A percentile compares a stretch with the other conserved stretches of the same genome.
Conservation (phyloP, 2,888 invertebrate genomes). For the Sclerodermus sp. region DNA sequence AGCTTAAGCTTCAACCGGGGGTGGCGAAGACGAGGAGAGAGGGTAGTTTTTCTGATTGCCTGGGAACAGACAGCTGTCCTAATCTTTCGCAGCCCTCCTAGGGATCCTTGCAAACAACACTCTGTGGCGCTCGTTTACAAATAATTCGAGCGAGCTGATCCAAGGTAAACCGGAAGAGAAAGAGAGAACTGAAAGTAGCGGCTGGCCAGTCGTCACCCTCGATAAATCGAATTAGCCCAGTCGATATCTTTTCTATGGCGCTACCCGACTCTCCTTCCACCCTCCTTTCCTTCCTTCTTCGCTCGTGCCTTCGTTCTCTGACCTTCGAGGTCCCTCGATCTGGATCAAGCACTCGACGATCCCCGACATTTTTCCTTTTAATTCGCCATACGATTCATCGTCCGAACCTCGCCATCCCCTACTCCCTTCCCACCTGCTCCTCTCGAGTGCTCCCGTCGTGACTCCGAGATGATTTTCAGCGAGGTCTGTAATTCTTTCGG, state of each 20-base stretch:
- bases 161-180: slow-evolving; percentile 17
- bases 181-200: slow-evolving; percentile 1
- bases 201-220: slow-evolving; percentile 22
- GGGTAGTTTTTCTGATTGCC: slow-evolving; percentile 55
- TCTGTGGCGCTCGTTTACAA: slow-evolving; percentile 30
- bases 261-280: background rate
- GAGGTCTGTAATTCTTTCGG: background rate
- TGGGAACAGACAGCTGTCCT: slow-evolving; percentile 55
- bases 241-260: background rate
- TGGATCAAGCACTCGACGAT: no score
- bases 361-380: no score
- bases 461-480: no score
- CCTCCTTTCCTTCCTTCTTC: background rate
- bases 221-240: slow-evolving; percentile 27
- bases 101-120: slow-evolving; percentile 38
- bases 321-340: no score
- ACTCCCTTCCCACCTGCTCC: no score
- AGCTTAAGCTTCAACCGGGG: slow-evolving; percentile 34
- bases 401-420: slow-evolving; percentile 1
- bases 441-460: no score
- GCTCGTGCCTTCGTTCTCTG: no score
- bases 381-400: no score
- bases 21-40: slow-evolving; percentile 19
- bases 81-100: slow-evolving; percentile 39
- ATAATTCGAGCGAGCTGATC: slow-evolving; percentile 34